Percentiles rank a stretch among this genome's conserved stretches.
Evolutionary conservation across 2,113 vertebrate species (phyloP).

Genomic region (Regulus satrapa): DNA sequence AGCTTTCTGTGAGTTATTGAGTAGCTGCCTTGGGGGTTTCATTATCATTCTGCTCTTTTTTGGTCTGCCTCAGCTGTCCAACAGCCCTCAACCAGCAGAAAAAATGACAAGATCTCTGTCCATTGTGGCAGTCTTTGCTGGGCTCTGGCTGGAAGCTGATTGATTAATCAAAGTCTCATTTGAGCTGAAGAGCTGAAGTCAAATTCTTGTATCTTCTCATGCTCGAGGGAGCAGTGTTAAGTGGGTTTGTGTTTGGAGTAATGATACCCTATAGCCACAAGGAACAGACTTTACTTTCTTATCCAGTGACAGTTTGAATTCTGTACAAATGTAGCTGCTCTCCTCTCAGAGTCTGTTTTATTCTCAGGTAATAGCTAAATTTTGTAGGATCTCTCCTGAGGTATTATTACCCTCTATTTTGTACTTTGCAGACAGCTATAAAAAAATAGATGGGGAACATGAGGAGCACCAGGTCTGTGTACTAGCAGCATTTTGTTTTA

Average conservation of each 20-base stretch:
- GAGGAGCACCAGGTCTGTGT: background rate
- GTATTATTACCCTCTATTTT: background rate
- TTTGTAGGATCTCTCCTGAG: background rate
- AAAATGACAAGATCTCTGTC: background rate
- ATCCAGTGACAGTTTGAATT: background rate
- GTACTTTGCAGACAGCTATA: background rate
- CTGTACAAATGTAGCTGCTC: background rate
- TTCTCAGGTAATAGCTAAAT: background rate
- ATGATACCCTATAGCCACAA: background rate
- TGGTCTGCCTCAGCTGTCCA: background rate
- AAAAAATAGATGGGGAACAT: background rate
- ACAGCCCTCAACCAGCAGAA: background rate
- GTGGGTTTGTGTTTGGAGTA: background rate
- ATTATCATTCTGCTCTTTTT: background rate
- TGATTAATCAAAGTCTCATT: background rate
- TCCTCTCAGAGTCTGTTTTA: background rate
- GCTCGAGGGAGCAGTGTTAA: background rate
- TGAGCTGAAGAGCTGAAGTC: background rate
- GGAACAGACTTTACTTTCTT: background rate
- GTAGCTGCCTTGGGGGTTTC: background rate
- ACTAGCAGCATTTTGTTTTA: background rate
- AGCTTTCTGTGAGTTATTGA: background rate
- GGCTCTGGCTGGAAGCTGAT: background rate
- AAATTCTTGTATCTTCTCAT: background rate
- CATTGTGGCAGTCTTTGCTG: background rate